A percentile compares a stretch with the other conserved stretches of the same genome.
These are phyloP conservation scores for Brienomyrus brachyistius DNA, from an alignment of 2,113 vertebrate genomes.

Conservation along the genomic window DNA sequence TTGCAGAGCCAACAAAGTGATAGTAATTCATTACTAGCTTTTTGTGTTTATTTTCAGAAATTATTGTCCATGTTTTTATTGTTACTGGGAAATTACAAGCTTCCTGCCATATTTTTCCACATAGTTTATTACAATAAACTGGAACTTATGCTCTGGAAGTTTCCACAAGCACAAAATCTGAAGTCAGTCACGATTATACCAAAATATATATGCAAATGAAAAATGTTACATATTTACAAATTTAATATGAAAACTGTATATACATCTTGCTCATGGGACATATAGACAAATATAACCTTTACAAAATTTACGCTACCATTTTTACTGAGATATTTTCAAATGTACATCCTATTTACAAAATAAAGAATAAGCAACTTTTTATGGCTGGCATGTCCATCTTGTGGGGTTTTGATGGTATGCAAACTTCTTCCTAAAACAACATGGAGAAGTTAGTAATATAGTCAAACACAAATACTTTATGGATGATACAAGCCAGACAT, in stretches of 20 bases:
- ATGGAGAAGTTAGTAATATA: conserved; percentile 11
- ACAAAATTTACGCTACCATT: not conserved
- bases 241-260: not conserved
- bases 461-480: conserved; percentile 11
- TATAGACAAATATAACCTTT: conserved; percentile 2
- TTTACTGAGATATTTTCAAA: not conserved
- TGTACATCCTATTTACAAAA: conserved; percentile 1
- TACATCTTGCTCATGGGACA: not conserved
- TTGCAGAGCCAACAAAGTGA: not conserved
- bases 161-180: not conserved
- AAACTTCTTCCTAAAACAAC: conserved; percentile 60
- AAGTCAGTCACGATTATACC: not conserved
- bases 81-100: not conserved
- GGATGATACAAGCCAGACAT: not conserved
- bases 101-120: not conserved
- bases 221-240: not conserved
- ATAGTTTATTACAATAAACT: not conserved
- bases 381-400: conserved; percentile 61
- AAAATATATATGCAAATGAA: not conserved
- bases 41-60: not conserved
- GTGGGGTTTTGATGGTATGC: conserved; percentile 50
- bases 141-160: no score
- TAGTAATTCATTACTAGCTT: not conserved
- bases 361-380: conserved; percentile 13
- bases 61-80: not conserved